These are phyloP conservation scores for Ctenopoma kingsleyae DNA, from an alignment of 2,797 vertebrate species.

Conservation along the genomic window DNA sequence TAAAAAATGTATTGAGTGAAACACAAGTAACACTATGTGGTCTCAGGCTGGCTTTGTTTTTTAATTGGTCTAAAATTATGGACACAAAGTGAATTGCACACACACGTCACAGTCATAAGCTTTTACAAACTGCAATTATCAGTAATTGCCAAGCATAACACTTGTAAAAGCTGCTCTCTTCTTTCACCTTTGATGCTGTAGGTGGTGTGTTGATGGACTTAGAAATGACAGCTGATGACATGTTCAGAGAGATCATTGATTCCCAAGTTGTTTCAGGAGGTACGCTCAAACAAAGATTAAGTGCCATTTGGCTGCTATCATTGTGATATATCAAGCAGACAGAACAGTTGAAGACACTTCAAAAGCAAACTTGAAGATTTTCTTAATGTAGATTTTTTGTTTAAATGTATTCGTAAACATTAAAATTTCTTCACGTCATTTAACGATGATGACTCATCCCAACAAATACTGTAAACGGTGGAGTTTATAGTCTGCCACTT, in stretches of 20 bases:
- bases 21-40: too few species aligned
- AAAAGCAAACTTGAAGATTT: too few species aligned
- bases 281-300: slow-evolving; percentile 52
- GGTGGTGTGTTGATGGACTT: slow-evolving; percentile 7
- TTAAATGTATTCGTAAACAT: neutral
- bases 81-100: neutral
- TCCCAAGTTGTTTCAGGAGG: slow-evolving; percentile 31
- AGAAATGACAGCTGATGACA: neutral
- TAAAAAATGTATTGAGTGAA: neutral
- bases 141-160: neutral
- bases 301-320: slow-evolving; percentile 58
- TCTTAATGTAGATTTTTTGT: neutral
- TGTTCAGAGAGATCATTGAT: slow-evolving; percentile 32
- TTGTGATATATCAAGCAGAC: slow-evolving; percentile 68
- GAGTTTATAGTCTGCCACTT: slow-evolving; percentile 3
- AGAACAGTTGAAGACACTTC: slow-evolving; percentile 4
- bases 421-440: neutral
- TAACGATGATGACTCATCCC: neutral
- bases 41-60: neutral
- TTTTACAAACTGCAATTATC: neutral
- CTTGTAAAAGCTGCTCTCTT: neutral
- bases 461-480: neutral
- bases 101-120: neutral
- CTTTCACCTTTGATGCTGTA: neutral
- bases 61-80: neutral